Percentiles rank a stretch among this genome's conserved stretches.
Conservation (phyloP, 2,888 invertebrate genomes). For the Aphidoletes aphidimyza region DNA sequence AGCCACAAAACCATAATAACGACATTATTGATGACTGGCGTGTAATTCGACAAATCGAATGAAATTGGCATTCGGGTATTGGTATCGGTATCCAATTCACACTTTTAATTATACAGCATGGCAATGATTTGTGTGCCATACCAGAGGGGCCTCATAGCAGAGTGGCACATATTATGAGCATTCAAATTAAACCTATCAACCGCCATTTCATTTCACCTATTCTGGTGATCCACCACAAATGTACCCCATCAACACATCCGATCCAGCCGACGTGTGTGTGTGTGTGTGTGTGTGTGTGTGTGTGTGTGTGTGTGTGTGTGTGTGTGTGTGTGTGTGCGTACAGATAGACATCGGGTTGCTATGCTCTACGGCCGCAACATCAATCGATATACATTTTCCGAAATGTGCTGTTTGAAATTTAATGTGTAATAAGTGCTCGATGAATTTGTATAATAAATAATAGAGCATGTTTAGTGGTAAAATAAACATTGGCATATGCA, state of each 20-base stretch:
- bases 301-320: no score
- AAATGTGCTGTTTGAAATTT: constrained; percentile 46
- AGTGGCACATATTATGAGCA: not conserved
- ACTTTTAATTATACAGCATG: constrained; percentile 45
- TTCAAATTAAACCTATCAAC: constrained; percentile 34
- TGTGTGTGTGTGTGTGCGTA: no score
- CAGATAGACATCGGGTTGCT: no score
- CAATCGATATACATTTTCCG: constrained; percentile 36
- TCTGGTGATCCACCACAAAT: not conserved
- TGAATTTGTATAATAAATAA: constrained; percentile 53
- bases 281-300: no score
- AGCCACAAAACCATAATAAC: constrained; percentile 29
- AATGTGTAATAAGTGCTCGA: constrained; percentile 28
- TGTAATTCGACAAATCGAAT: not conserved
- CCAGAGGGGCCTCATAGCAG: no score
- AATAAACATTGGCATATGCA: constrained; percentile 47
- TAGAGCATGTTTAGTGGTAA: constrained; percentile 37
- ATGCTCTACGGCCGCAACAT: not conserved
- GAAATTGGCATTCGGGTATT: no score
- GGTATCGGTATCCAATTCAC: no score
- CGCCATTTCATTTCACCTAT: not conserved
- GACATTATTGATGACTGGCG: constrained; percentile 49
- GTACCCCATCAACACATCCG: not conserved
- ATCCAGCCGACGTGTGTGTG: no score
- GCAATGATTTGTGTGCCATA: constrained; percentile 50